These are phyloP conservation scores for Ceratotherium simum DNA, from an alignment of 2,113 vertebrate genomes.

Conservation along the genomic window DNA sequence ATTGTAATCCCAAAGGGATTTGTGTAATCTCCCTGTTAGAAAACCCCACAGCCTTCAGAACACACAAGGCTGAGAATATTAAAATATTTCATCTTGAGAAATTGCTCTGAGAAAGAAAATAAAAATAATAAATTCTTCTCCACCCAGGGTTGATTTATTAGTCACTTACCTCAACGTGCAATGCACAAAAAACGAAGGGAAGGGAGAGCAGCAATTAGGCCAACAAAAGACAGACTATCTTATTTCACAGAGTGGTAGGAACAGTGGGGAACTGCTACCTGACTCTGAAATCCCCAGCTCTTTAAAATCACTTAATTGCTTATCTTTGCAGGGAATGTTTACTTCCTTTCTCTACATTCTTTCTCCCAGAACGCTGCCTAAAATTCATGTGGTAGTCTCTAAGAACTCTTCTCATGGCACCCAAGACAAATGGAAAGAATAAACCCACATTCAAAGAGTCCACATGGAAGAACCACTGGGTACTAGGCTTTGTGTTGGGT, in stretches of 20 bases:
- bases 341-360: slow-evolving; percentile 15
- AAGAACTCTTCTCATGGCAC: neutral
- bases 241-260: slow-evolving; percentile 59
- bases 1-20: neutral
- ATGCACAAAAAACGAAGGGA: neutral
- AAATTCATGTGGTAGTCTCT: neutral
- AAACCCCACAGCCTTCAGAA: slow-evolving; percentile 27
- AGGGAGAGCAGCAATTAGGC: slow-evolving; percentile 33
- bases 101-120: slow-evolving; percentile 48
- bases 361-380: neutral
- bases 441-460: neutral
- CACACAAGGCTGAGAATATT: neutral
- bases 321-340: slow-evolving; percentile 32
- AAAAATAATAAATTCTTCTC: slow-evolving; percentile 40
- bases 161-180: neutral
- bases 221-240: slow-evolving; percentile 26
- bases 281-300: slow-evolving; percentile 52
- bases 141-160: slow-evolving; percentile 32
- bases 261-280: slow-evolving; percentile 47
- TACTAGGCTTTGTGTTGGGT: neutral
- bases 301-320: slow-evolving; percentile 49
- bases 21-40: slow-evolving; percentile 38
- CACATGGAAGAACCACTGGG: neutral
- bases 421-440: neutral
- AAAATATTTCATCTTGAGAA: slow-evolving; percentile 47